Evolutionary conservation across 2,888 invertebrate species (phyloP).

Genomic region (Campopleginae sp.): DNA sequence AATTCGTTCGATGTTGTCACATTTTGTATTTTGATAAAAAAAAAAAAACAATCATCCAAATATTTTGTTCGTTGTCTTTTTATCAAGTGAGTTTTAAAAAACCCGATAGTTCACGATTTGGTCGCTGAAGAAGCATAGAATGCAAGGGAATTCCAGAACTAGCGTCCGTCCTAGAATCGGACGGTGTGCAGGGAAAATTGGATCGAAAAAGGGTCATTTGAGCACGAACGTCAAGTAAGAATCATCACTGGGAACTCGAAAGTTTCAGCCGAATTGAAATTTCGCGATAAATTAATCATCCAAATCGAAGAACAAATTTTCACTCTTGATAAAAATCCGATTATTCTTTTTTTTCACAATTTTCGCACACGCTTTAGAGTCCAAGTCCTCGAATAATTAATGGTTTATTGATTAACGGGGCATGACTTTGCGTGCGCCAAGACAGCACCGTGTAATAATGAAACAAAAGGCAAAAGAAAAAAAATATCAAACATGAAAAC

Average conservation of each 20-base stretch:
- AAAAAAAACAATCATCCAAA: background rate
- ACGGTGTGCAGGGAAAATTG: background rate
- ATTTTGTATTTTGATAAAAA: constrained; percentile 9
- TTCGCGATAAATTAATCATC: background rate
- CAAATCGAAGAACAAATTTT: background rate
- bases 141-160: background rate
- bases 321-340: background rate
- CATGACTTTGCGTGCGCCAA: constrained; percentile 15
- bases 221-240: background rate
- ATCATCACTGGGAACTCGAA: background rate
- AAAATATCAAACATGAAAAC: background rate
- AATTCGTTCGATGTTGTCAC: constrained; percentile 2
- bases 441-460: background rate
- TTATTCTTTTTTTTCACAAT: background rate
- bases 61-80: background rate
- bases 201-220: background rate
- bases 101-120: background rate
- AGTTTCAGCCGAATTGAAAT: background rate
- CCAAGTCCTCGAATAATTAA: constrained; percentile 53
- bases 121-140: background rate
- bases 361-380: background rate
- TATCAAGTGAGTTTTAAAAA: background rate
- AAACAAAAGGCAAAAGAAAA: constrained; percentile 4
- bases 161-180: background rate
- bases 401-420: constrained; percentile 52